Conservation (phyloP, 2,797 vertebrate species). For the Microctenopoma steveboyesi region DNA sequence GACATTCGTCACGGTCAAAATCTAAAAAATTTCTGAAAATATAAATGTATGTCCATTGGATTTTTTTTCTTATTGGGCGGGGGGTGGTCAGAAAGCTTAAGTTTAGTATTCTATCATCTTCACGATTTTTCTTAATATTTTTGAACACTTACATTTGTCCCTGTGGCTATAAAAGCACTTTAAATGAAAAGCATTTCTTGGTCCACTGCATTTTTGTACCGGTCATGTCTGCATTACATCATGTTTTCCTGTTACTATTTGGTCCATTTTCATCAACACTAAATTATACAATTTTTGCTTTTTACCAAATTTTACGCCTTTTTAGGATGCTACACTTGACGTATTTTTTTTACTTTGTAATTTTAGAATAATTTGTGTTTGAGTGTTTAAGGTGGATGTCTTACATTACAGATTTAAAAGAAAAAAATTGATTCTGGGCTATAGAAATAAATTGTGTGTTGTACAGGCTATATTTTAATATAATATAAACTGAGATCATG, state of each 20-base stretch:
- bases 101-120: background rate
- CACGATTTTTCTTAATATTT: background rate
- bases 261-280: background rate
- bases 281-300: background rate
- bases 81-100: background rate
- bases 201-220: constrained; percentile 62
- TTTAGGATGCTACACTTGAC: no score
- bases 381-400: no score
- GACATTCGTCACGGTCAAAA: background rate
- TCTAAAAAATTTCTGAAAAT: background rate
- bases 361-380: no score
- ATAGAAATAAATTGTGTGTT: no score
- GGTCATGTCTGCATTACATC: constrained; percentile 17
- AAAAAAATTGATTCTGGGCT: no score
- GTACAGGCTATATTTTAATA: background rate
- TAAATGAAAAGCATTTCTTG: constrained; percentile 59
- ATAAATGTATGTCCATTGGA: background rate
- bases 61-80: no score
- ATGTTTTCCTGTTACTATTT: constrained; percentile 1
- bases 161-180: constrained; percentile 81
- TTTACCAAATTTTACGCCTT: no score
- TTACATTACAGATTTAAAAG: no score
- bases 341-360: no score
- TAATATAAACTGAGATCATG: background rate
- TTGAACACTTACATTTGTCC: background rate